Percentiles rank a stretch among this genome's conserved stretches.
phyloP scores from a whole-genome alignment of 2,113 vertebrate genomes.

The Muscicapa adusta region DNA sequence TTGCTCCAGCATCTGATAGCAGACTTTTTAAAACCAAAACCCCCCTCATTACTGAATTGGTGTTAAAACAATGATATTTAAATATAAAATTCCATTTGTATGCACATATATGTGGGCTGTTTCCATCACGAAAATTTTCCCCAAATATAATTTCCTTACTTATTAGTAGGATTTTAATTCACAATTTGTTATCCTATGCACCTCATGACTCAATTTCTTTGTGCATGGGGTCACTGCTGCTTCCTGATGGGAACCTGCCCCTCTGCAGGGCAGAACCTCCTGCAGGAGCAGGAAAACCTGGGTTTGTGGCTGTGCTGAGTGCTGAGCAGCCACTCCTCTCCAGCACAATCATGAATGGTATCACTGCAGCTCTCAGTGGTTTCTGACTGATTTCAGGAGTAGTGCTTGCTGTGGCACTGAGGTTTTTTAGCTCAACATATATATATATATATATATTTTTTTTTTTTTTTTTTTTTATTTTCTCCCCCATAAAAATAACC shows the following conservation, averaged over 20 bases:
- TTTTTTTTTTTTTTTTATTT: background rate
- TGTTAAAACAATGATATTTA: background rate
- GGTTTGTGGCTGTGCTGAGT: background rate
- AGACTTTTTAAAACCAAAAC: background rate
- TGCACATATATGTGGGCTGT: background rate
- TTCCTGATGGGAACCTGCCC: background rate
- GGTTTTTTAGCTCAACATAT: background rate
- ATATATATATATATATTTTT: no score
- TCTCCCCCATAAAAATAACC: background rate
- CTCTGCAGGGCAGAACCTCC: background rate
- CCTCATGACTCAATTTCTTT: fast-evolving
- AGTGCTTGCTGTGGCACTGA: background rate
- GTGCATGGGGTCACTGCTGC: background rate
- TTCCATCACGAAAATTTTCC: background rate
- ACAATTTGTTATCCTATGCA: background rate
- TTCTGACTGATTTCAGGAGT: background rate
- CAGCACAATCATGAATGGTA: fast-evolving
- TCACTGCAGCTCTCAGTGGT: background rate
- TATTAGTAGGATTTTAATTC: background rate
- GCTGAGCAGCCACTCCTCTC: background rate
- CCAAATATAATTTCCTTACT: background rate
- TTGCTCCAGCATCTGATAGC: background rate
- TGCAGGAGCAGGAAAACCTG: background rate
- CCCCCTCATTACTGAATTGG: background rate
- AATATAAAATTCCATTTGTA: background rate